Evolutionary conservation across 2,113 vertebrate species (phyloP).

Genomic region (Oceanodroma tethys): DNA sequence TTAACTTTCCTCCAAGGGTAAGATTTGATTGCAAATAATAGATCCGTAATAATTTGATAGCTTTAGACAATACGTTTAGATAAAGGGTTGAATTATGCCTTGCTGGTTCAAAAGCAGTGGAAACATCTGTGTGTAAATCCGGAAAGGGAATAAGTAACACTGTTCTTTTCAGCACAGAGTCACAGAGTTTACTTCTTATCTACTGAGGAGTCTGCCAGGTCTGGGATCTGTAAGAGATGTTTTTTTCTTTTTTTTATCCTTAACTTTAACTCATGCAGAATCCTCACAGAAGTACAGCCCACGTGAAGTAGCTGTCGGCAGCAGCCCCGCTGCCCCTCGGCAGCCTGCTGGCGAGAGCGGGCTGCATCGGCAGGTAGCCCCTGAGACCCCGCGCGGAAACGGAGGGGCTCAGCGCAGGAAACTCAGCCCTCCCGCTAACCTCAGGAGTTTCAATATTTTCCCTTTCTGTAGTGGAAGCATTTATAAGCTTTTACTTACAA

Average conservation of each 20-base stretch:
- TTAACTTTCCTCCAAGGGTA: neutral
- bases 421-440: neutral
- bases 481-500: neutral
- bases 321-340: neutral
- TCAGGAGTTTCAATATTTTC: neutral
- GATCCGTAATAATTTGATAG: neutral
- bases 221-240: neutral
- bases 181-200: neutral
- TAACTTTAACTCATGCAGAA: neutral
- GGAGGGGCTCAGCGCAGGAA: neutral
- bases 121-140: neutral
- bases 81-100: neutral
- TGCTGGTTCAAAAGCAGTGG: neutral
- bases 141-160: neutral
- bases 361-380: neutral
- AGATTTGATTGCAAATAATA: neutral
- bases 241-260: neutral
- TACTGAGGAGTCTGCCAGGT: neutral
- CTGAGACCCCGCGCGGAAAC: rapidly evolving
- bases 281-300: neutral
- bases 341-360: rapidly evolving
- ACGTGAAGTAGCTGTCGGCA: rapidly evolving
- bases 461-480: neutral
- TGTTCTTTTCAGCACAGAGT: neutral
- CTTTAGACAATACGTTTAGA: neutral